phyloP scores from a whole-genome alignment of 30 jellyfish, hydroid and myxozoan species.

The Pelagia noctiluca region DNA sequence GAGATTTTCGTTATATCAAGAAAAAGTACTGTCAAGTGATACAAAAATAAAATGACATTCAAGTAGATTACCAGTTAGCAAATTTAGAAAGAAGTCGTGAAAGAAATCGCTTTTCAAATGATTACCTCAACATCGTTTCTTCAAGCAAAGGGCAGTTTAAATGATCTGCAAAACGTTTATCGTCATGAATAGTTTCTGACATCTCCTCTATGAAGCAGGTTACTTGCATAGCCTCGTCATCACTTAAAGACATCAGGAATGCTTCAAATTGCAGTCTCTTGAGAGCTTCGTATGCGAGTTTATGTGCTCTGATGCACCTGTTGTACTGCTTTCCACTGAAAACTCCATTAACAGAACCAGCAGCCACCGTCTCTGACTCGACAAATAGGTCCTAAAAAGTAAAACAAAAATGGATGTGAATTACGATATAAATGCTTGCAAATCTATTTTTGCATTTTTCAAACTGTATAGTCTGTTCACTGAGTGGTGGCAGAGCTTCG shows the following conservation, averaged over 20 bases:
- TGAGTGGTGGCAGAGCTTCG: too few species aligned
- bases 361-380: not conserved
- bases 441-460: not conserved
- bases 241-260: not conserved
- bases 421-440: not conserved
- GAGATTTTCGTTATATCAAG: not conserved
- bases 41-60: not conserved
- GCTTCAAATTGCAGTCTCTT: not conserved
- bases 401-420: not conserved
- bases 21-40: not conserved
- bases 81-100: not conserved
- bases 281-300: not conserved
- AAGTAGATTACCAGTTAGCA: too few species aligned
- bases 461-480: too few species aligned
- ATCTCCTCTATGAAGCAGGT: not conserved
- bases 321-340: not conserved
- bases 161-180: not conserved
- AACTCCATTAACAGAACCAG: not conserved
- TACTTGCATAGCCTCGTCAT: not conserved
- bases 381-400: not conserved
- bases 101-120: not conserved
- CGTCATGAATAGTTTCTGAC: conserved; percentile 2
- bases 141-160: not conserved
- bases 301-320: not conserved
- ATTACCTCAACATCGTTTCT: not conserved